Evolutionary conservation across 2,113 vertebrate genomes (phyloP), one percentile per base, ranked within the genome.

Genomic region (Nothoprocta perdicaria): DNA sequence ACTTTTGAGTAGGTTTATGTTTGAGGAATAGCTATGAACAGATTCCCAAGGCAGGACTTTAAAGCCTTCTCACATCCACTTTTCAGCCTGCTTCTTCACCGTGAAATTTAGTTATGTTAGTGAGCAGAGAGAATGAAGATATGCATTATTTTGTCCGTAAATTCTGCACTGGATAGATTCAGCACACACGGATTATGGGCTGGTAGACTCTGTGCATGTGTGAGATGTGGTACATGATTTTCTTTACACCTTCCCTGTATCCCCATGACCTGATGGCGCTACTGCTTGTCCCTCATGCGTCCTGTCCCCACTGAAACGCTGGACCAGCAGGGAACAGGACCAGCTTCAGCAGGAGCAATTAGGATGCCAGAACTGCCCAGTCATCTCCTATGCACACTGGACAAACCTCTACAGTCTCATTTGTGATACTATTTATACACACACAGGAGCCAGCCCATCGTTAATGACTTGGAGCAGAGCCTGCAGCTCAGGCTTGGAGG

Each of bases 391-490:
- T 15, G 24, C 61, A 10, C 55, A 45, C 58, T 76, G 0, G 0
- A 16, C 17, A 55, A 86, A 57, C 7, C 10, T 81, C 62, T 83
- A 24, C 55, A 68, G 0, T 55, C 31, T 84, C 62, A 61, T 57
- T 48, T 43, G 24, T 79, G 66, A n/a, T 29, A 26, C 17, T 33
- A 4, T 43, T 84, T 76, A 58, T 92, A 50, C n/a, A 14, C 18
- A 65, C 12, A 22, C 1, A 43, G 48, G 15, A 84, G 6, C 35
- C 57, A 73, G 12, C 14, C 16, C 0, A 0, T 65, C n/a, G 67
- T 83, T 40, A 78, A 75, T 17, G 57, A 67, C 6, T 38, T 17
- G 12, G 21, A 74, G 41, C 72, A 69, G 55, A 76, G n/a, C 8
- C 35, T 45, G 7, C 7, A 66, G 45, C 19, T 86, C 23, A 45